Evolutionary conservation across 2,888 invertebrate genomes (phyloP).

Genomic region (Sarcophaga caerulescens): DNA sequence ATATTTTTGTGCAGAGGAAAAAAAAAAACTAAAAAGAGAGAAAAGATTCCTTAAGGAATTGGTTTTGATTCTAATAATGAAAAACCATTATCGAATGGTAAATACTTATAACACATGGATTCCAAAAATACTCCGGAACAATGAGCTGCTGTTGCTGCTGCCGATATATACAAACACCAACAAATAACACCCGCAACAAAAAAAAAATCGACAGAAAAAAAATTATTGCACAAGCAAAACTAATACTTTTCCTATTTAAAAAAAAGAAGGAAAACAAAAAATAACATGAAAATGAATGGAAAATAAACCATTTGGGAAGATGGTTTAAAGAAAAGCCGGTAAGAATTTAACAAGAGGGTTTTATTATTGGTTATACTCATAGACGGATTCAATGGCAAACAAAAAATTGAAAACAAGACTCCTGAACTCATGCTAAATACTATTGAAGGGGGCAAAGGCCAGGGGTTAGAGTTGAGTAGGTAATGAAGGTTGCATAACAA

Average conservation of each 20-base stretch:
- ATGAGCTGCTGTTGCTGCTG: slow-evolving; percentile 9
- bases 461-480: background rate
- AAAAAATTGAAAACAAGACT: slow-evolving; percentile 14
- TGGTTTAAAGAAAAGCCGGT: slow-evolving; percentile 28
- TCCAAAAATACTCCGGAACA: slow-evolving; percentile 36
- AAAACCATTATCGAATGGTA: slow-evolving; percentile 64
- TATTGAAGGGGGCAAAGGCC: background rate
- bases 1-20: slow-evolving; percentile 17
- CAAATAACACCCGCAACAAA: background rate
- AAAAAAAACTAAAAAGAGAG: slow-evolving; percentile 17
- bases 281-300: slow-evolving; percentile 1
- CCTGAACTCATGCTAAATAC: background rate
- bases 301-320: slow-evolving; percentile 19
- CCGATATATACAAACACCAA: slow-evolving; percentile 27
- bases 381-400: slow-evolving; percentile 29
- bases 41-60: slow-evolving; percentile 63
- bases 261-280: slow-evolving; percentile 23
- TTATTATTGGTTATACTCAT: slow-evolving; percentile 57
- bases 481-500: background rate
- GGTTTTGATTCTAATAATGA: slow-evolving; percentile 63
- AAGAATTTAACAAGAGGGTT: slow-evolving; percentile 42
- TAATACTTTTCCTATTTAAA: slow-evolving; percentile 52
- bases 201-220: slow-evolving; percentile 3
- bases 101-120: slow-evolving; percentile 64
- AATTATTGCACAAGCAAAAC: background rate